These are phyloP conservation scores for Helicoverpa assulta DNA, from an alignment of 2,888 invertebrate genomes.

Conservation along the genomic window DNA sequence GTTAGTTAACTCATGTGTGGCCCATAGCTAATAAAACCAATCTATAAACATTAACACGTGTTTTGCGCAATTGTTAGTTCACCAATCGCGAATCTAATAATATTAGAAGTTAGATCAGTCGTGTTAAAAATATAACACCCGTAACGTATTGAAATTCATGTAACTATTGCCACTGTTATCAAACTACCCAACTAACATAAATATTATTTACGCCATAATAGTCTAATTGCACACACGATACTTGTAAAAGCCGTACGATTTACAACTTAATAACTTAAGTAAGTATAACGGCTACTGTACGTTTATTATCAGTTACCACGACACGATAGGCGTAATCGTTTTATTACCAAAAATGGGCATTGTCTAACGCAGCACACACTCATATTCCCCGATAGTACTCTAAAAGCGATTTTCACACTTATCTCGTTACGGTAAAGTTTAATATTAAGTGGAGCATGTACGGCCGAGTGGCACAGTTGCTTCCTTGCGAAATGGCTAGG, in stretches of 20 bases:
- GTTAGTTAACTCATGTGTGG: no score
- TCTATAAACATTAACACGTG: background rate
- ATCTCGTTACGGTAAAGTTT: slow-evolving; percentile 36
- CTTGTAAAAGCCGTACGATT: slow-evolving; percentile 44
- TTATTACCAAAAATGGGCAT: slow-evolving; percentile 79
- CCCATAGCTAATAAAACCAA: background rate
- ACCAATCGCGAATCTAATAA: background rate
- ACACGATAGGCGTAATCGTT: slow-evolving; percentile 61
- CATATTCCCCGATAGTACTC: background rate
- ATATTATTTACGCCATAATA: slow-evolving; percentile 40
- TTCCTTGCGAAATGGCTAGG: slow-evolving; percentile 76
- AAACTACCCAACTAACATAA: slow-evolving; percentile 33
- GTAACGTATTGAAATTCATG: slow-evolving; percentile 32
- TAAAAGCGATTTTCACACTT: slow-evolving; percentile 48
- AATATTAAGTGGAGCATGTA: slow-evolving; percentile 52
- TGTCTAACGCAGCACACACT: slow-evolving; percentile 54
- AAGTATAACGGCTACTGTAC: slow-evolving; percentile 57
- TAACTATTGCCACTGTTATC: slow-evolving; percentile 35
- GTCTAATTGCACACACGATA: slow-evolving; percentile 25
- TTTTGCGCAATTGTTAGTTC: background rate
- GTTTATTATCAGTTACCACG: slow-evolving; percentile 71
- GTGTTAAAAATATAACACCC: slow-evolving; percentile 7
- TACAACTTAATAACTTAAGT: slow-evolving; percentile 48
- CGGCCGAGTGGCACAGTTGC: slow-evolving; percentile 70
- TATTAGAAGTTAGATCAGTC: background rate